Percentiles rank a stretch among this genome's conserved stretches.
These are phyloP conservation scores for Xanthostigma xanthostigma DNA, from an alignment of 2,888 invertebrate species.

Conservation along the genomic window DNA sequence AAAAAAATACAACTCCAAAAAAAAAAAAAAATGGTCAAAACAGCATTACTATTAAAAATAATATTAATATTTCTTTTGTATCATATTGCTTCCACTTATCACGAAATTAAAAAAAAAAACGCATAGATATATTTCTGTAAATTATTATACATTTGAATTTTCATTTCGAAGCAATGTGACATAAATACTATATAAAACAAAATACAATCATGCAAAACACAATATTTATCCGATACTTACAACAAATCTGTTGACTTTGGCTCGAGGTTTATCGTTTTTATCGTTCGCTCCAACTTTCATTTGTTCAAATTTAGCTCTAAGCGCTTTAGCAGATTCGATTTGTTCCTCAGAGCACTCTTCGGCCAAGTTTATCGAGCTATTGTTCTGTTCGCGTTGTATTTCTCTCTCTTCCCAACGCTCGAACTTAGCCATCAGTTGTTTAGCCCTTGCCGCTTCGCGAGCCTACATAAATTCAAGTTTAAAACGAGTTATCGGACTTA, in stretches of 20 bases:
- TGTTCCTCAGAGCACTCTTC: conserved; percentile 44
- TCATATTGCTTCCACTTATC: not conserved
- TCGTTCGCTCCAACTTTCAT: conserved; percentile 45
- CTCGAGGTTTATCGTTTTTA: conserved; percentile 35
- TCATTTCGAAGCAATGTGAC: conserved; percentile 1
- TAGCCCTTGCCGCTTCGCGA: conserved; percentile 65
- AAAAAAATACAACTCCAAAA: not conserved
- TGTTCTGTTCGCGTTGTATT: conserved; percentile 38
- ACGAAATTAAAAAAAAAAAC: not conserved
- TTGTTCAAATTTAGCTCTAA: conserved; percentile 78
- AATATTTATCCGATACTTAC: conserved; percentile 39
- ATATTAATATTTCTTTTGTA: not conserved
- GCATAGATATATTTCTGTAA: not conserved
- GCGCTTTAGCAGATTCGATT: conserved; percentile 74
- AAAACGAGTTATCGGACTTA: not conserved
- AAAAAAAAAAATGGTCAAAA: conserved; percentile 1
- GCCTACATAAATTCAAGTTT: conserved; percentile 31
- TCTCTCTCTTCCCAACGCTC: conserved; percentile 71
- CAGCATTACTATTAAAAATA: not conserved
- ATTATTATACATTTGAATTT: conserved; percentile 1
- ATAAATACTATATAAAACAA: conserved; percentile 2
- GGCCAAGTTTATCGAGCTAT: conserved; percentile 28
- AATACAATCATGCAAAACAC: not conserved
- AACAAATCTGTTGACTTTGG: conserved; percentile 83
- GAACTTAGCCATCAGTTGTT: conserved; percentile 72